Evolutionary conservation across 2,797 vertebrate species (phyloP), one percentile per base, ranked within the genome.

Genomic region (Cyprinella venusta): DNA sequence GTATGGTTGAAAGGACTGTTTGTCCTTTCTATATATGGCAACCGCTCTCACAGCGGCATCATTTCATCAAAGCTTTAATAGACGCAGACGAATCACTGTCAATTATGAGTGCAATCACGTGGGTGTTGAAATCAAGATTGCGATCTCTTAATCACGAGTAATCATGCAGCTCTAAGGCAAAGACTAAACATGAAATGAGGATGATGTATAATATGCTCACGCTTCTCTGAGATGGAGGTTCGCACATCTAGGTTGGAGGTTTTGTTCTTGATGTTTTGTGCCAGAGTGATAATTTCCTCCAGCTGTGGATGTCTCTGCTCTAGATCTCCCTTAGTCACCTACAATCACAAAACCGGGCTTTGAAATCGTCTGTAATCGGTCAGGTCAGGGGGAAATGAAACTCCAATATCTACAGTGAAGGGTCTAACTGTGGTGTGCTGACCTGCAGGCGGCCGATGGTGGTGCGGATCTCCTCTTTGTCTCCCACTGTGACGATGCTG

Each of bases 231-330:
- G 75, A 99, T 98, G 76, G 96, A 96, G 67, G 96, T 97, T 83
- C 98, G 96, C 48, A 98, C 89, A 0, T 98, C 98, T 71, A 96
- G 92, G 91, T 97, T 96, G 12, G 97, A 99, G 12, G 98, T 96
- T 92, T 99, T 99, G 90, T 99, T 99, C 93, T 99, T 99, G 92
- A 97, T 95, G 93, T 99, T 99, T 89, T 99, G 98, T 70, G 98
- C 97, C 93, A 98, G 88, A 0, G 96, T 99, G 78, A 99, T 99
- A 89, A 98, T 97, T 81, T 95, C 96, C 89, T 99, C 97, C 0
- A 99, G 93, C 86, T 98, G 96, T 24, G 97, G 94, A 63, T 97
- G 97, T 2, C 97, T 96, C 85, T 99, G 96, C 65, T 99, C 97
- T 90, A 99, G 89, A 92, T 99, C 98, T 36, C 90, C 92, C 88